Evolutionary conservation across 2,797 vertebrate species (phyloP).

Genomic region (Macropus fuliginosus): DNA sequence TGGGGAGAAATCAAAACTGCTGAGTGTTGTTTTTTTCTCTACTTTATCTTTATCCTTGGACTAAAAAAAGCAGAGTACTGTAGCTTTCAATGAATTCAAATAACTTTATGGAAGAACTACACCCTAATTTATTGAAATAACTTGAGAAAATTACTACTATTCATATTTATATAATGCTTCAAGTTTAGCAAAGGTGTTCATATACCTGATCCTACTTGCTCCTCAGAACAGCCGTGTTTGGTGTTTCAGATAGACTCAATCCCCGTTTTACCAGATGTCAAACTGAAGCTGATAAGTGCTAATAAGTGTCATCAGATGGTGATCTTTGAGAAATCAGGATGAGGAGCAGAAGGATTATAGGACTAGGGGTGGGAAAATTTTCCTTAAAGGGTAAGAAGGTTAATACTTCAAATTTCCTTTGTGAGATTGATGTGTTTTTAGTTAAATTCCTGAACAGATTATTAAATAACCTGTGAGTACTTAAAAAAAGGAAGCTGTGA

Average conservation of each 20-base stretch:
- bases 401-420: background rate
- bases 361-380: background rate
- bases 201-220: background rate
- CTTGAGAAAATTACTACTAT: background rate
- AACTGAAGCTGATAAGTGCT: background rate
- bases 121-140: background rate
- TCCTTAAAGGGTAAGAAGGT: background rate
- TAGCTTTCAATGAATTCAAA: background rate
- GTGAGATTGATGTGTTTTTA: background rate
- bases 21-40: background rate
- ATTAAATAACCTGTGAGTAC: background rate
- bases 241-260: background rate
- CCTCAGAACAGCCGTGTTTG: background rate
- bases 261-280: background rate
- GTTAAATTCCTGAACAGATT: background rate
- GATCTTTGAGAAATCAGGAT: background rate
- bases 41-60: background rate
- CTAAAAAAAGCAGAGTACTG: background rate
- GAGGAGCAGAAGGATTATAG: background rate
- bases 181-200: no score
- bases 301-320: background rate
- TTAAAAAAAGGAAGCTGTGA: background rate
- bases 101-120: background rate
- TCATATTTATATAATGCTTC: background rate
- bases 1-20: background rate